Conservation (phyloP, 2,797 vertebrate species). For the Falco peregrinus region DNA sequence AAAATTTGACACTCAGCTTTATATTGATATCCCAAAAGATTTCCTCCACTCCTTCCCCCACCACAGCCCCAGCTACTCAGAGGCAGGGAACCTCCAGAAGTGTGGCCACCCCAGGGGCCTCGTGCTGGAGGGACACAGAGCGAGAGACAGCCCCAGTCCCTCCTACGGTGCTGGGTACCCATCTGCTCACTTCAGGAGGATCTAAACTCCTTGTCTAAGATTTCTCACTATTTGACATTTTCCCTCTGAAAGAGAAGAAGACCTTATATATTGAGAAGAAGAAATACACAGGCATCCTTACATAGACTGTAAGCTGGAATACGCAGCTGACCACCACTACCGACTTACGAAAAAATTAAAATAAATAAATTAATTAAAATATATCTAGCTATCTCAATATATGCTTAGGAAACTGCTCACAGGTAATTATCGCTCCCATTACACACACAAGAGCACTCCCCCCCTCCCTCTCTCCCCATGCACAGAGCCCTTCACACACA, state of each 20-base stretch:
- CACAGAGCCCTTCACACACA: slow-evolving; percentile 14
- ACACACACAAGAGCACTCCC: neutral
- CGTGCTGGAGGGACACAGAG: neutral
- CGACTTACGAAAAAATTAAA: neutral
- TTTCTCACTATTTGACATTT: neutral
- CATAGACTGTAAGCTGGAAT: neutral
- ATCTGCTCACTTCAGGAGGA: neutral
- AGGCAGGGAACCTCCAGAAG: neutral
- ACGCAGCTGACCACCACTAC: neutral
- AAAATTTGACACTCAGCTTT: neutral
- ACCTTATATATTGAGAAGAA: neutral
- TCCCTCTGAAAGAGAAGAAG: neutral
- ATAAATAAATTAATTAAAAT: neutral
- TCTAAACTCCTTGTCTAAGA: neutral
- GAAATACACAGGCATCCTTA: neutral
- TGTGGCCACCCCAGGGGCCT: no score
- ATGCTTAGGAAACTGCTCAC: neutral
- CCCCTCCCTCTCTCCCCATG: neutral
- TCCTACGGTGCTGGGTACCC: neutral
- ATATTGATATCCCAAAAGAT: neutral
- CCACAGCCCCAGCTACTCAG: neutral
- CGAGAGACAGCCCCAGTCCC: neutral
- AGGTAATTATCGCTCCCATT: slow-evolving; percentile 40
- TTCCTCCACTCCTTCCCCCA: neutral
- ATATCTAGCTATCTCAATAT: neutral